Conservation (phyloP, 2,797 vertebrate species). For the Coilia nasus region DNA sequence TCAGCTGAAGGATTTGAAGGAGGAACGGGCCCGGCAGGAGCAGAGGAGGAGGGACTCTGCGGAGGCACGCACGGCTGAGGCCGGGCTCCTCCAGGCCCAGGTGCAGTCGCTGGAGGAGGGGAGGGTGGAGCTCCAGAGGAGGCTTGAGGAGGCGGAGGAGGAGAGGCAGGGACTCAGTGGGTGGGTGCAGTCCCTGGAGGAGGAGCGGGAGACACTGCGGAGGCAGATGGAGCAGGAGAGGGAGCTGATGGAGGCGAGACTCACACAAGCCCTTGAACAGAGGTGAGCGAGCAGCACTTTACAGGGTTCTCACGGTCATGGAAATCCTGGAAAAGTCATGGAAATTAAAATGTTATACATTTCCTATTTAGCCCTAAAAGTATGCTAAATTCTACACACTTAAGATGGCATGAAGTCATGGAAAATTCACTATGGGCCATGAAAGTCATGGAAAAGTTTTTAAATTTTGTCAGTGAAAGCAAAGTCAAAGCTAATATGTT, state of each 20-base stretch:
- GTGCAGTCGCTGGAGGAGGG: conserved; percentile 59
- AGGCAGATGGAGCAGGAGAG: conserved; percentile 57
- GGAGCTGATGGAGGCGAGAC: conserved; percentile 67
- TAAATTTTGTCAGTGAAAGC: too few species aligned
- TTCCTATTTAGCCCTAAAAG: too few species aligned
- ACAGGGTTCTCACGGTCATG: too few species aligned
- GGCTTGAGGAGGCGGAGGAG: conserved; percentile 46
- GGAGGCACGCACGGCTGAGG: conserved; percentile 41
- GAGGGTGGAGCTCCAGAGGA: conserved; percentile 49
- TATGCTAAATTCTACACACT: too few species aligned
- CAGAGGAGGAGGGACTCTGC: conserved; percentile 60
- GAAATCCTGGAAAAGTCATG: too few species aligned
- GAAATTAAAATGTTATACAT: too few species aligned
- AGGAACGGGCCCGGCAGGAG: conserved; percentile 41
- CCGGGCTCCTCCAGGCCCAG: conserved; percentile 60
- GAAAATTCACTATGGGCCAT: too few species aligned
- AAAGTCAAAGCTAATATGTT: too few species aligned
- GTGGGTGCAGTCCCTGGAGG: conserved; percentile 52
- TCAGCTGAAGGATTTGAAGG: conserved; percentile 56
- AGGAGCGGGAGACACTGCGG: conserved; percentile 43
- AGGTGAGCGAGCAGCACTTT: conserved; percentile 66
- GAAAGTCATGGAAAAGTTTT: too few species aligned
- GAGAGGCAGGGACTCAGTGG: conserved; percentile 45
- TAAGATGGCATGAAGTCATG: too few species aligned
- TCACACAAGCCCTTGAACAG: conserved; percentile 67